Percentiles rank a stretch among this genome's conserved stretches.
phyloP scores from a whole-genome alignment of 2,888 invertebrate species.

The Carabus problematicus region DNA sequence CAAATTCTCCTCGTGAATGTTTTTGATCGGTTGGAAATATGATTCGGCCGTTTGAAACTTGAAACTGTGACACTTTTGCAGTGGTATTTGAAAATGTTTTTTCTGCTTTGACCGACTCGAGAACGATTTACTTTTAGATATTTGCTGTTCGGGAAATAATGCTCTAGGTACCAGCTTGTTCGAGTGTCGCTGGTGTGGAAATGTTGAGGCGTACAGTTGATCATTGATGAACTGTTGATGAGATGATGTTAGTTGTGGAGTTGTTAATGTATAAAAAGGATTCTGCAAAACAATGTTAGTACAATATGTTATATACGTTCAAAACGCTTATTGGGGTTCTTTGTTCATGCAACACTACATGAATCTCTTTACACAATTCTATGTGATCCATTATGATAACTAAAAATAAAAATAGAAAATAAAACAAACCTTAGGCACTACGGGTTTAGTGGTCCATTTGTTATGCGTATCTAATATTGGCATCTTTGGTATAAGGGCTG shows the following conservation, averaged over 20 bases:
- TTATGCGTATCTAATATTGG: constrained; percentile 54
- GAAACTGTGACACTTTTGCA: constrained; percentile 72
- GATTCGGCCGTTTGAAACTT: constrained; percentile 62
- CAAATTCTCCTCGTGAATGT: constrained; percentile 62
- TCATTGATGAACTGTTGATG: constrained; percentile 51
- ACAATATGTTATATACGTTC: constrained; percentile 12
- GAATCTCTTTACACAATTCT: background rate
- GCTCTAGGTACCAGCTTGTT: constrained; percentile 59
- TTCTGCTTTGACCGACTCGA: constrained; percentile 60
- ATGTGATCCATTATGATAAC: background rate
- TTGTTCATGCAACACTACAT: background rate
- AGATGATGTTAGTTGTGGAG: constrained; percentile 64
- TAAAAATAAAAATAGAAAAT: too few species aligned
- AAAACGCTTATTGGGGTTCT: background rate
- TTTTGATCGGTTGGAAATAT: constrained; percentile 71
- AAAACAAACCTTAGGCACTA: constrained; percentile 55
- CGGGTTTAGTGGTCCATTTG: constrained; percentile 49
- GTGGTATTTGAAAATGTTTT: constrained; percentile 70
- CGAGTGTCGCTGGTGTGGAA: constrained; percentile 64
- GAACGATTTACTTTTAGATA: constrained; percentile 58
- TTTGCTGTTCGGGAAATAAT: constrained; percentile 56
- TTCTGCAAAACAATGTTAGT: constrained; percentile 55
- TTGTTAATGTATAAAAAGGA: constrained; percentile 60
- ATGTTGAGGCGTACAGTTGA: constrained; percentile 59
- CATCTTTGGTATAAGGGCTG: constrained; percentile 54